A percentile compares a stretch with the other conserved stretches of the same genome.
Conservation (phyloP, 2,113 vertebrate genomes). For the Crotalus helleri region DNA sequence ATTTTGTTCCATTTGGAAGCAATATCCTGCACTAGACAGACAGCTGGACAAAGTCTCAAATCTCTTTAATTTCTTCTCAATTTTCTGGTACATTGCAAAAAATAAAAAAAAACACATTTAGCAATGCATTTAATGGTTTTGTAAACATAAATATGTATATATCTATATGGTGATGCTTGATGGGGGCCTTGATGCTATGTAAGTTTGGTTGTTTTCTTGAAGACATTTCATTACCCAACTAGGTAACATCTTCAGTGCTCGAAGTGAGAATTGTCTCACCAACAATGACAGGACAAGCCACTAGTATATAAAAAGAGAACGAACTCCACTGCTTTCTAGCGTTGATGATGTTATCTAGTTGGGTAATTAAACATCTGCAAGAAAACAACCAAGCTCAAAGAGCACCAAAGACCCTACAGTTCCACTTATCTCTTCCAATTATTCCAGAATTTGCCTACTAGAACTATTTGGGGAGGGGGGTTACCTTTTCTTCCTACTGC, state of each 20-base stretch:
- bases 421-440: neutral
- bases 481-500: too few species aligned
- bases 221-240: neutral
- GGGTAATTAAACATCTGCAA: neutral
- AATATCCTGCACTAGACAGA: neutral
- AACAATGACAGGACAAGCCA: neutral
- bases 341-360: neutral
- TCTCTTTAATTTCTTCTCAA: neutral
- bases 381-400: neutral
- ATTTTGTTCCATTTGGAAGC: neutral
- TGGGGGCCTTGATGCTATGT: neutral
- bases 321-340: too few species aligned
- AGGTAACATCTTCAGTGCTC: neutral
- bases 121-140: neutral
- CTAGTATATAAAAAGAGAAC: neutral
- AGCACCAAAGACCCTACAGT: neutral
- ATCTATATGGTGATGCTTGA: neutral
- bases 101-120: neutral
- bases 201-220: too few species aligned
- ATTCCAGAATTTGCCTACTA: neutral
- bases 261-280: neutral
- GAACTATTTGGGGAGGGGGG: neutral
- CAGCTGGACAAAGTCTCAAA: neutral
- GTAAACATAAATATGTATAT: neutral
- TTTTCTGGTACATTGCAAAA: neutral